Evolutionary conservation across 2,113 vertebrate genomes (phyloP), one percentile per base, ranked within the genome.

Genomic region (Burhinus bistriatus): DNA sequence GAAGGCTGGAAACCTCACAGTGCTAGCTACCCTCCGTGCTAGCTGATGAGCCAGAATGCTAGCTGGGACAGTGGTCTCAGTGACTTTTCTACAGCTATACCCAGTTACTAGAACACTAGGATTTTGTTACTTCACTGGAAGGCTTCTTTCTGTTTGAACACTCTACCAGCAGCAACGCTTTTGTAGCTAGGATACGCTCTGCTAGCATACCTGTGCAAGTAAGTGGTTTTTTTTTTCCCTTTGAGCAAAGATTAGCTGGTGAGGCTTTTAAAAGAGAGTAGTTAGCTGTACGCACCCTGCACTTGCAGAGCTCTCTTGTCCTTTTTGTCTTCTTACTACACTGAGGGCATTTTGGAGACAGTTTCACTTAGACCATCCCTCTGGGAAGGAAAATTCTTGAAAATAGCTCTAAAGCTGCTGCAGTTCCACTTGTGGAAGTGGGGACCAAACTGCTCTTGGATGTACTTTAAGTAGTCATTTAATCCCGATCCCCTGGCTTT

Each of bases 321-420:
- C 14, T 91, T 88, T 92, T 71, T 47, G 59, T 65, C 49, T 10
- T 80, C 44, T 92, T 72, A 32, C 29, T 83, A 71, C 30, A 34
- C 40, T 66, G 49, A 89, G 81, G 83, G 73, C 71, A 64, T 92
- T 96, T 86, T 79, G 59, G 57, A 91, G 72, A 72, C 54, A 64
- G 23, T 84, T 93, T 89, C 36, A 44, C 76, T 92, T 75, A 75
- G 40, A 81, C 44, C 61, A 57, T 57, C 55, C 54, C 22, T 87
- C 30, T 51, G 36, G 52, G 77, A 79, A 92, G 57, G 38, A 89
- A 83, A 77, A 62, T 84, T 73, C 9, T 96, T 90, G 79, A 86
- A 79, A 89, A 90, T 64, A 58, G 36, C 38, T 92, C 72, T 95
- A 52, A 94, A 95, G 94, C 89, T 96, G 94, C 88, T 89, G 83